Conservation (phyloP, 2,797 vertebrate genomes). For the Sarcophilus harrisii region DNA sequence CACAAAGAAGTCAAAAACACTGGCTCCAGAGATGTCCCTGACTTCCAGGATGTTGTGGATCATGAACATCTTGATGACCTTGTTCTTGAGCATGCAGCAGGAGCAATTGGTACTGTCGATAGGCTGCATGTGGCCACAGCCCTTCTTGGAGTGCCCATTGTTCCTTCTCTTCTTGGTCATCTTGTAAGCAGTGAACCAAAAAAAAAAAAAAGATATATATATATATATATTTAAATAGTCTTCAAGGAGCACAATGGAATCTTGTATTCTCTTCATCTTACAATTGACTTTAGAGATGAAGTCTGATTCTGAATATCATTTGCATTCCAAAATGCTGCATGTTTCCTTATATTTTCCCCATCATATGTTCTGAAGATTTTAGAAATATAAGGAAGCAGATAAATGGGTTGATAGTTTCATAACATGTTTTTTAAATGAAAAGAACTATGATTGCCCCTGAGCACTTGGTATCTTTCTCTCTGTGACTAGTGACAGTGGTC, state of each 20-base stretch:
- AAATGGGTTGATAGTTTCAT: background rate
- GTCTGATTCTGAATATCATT: background rate
- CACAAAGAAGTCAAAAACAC: too few relatives aligned
- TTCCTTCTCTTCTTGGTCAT: too few relatives aligned
- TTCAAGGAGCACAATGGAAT: background rate
- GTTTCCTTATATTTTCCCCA: background rate
- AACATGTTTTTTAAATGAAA: background rate
- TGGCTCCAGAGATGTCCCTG: too few relatives aligned
- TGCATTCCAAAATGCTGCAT: background rate
- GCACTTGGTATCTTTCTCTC: background rate
- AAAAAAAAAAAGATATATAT: too few relatives aligned
- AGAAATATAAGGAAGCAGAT: background rate
- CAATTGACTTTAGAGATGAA: background rate
- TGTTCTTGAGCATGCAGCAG: too few relatives aligned
- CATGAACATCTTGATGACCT: too few relatives aligned
- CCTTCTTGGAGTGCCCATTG: too few relatives aligned
- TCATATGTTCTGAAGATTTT: background rate
- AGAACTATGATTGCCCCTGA: background rate
- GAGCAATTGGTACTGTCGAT: too few relatives aligned
- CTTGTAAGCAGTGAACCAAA: too few relatives aligned
- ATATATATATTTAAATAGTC: background rate
- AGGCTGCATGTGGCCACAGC: too few relatives aligned
- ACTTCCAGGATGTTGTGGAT: too few relatives aligned
- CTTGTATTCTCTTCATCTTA: background rate
- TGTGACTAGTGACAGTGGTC: background rate